Percentiles rank a stretch among this genome's conserved stretches.
These are phyloP conservation scores for Drosophila sechellia DNA, from an alignment of 1,140 invertebrate genomes.

Conservation along the genomic window DNA sequence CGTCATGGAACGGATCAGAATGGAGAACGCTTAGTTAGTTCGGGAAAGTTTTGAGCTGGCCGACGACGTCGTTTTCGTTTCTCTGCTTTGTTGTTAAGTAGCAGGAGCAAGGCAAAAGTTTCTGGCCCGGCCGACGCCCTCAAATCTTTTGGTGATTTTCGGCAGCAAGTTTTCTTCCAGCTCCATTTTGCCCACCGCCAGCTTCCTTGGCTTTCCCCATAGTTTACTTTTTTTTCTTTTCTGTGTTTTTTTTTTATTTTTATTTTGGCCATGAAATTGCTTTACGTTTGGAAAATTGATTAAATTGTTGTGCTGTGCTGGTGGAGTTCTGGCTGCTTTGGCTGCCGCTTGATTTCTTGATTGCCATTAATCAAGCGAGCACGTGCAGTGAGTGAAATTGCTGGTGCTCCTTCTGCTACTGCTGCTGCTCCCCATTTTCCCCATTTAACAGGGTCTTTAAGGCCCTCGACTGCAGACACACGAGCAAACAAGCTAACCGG, in stretches of 20 bases:
- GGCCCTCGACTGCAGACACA: conserved; percentile 67
- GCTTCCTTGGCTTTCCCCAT: conserved; percentile 17
- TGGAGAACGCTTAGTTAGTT: conserved; percentile 62
- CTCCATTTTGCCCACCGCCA: conserved; percentile 45
- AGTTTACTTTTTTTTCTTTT: conserved; percentile 4
- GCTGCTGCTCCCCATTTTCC: conserved; percentile 2
- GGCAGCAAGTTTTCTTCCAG: conserved; percentile 59
- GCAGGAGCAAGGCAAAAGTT: conserved; percentile 59
- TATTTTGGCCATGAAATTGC: conserved; percentile 63
- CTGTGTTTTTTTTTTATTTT: neutral
- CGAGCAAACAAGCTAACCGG: conserved; percentile 63
- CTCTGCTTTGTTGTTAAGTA: conserved; percentile 57
- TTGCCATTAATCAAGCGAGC: conserved; percentile 76
- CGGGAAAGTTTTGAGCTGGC: conserved; percentile 57
- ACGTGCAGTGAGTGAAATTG: conserved; percentile 53
- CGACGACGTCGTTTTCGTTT: conserved; percentile 21
- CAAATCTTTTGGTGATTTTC: conserved; percentile 71
- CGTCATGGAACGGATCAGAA: conserved; percentile 12
- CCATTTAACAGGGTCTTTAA: conserved; percentile 21
- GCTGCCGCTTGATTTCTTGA: conserved; percentile 66
- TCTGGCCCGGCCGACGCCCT: conserved; percentile 43
- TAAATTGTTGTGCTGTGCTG: conserved; percentile 68
- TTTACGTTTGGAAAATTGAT: conserved; percentile 79
- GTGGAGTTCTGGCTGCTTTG: conserved; percentile 35
- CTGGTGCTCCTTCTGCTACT: conserved; percentile 5